These are phyloP conservation scores for Labroides dimidiatus DNA, from an alignment of 2,797 vertebrate species.

Conservation along the genomic window DNA sequence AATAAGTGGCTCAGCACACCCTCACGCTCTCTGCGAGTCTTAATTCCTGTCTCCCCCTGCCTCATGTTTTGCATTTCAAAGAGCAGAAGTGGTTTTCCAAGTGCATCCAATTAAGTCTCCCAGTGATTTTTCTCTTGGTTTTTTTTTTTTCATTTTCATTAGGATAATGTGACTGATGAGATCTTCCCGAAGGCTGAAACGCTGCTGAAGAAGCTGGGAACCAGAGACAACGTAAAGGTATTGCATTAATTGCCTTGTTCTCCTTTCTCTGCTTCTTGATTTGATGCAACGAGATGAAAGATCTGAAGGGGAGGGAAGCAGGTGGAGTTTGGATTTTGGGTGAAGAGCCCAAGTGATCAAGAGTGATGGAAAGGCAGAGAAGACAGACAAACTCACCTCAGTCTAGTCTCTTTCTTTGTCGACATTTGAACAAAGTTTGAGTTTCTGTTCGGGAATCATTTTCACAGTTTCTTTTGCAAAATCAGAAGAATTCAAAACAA, in stretches of 20 bases:
- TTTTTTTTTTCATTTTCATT: constrained; percentile 63
- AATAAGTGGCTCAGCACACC: constrained; percentile 62
- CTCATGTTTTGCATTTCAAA: constrained; percentile 78
- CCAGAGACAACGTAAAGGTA: constrained; percentile 95
- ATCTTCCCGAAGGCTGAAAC: constrained; percentile 86
- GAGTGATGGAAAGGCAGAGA: neutral
- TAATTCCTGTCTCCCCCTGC: constrained; percentile 58
- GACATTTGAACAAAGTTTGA: too few species aligned
- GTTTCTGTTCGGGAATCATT: too few species aligned
- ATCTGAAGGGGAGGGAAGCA: constrained; percentile 30
- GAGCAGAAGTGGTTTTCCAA: constrained; percentile 69
- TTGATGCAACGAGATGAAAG: constrained; percentile 13
- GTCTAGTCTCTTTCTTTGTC: too few species aligned
- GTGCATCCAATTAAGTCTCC: constrained; percentile 79
- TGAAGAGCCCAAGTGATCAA: neutral
- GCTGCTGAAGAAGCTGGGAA: constrained; percentile 91
- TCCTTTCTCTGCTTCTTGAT: neutral
- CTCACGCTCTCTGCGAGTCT: constrained; percentile 50
- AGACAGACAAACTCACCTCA: neutral
- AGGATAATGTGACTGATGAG: constrained; percentile 89
- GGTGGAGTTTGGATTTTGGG: neutral
- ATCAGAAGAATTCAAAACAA: too few species aligned
- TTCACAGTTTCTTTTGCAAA: too few species aligned
- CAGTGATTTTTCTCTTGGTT: constrained; percentile 37
- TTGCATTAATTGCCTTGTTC: constrained; percentile 25